Evolutionary conservation across 2,888 invertebrate species (phyloP).

Genomic region (Coelogynopora nodosa): DNA sequence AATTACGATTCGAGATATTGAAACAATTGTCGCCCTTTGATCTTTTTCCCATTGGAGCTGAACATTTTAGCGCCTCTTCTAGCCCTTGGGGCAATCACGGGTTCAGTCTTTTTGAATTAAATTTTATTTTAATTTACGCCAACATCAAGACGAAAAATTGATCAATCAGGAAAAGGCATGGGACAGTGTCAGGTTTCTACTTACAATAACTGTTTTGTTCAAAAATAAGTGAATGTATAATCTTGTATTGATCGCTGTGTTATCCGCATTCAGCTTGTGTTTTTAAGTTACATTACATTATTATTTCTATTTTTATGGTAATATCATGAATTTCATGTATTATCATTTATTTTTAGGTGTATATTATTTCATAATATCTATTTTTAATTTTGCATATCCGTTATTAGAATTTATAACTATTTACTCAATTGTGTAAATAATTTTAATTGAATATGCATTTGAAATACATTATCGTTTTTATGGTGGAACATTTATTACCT

Average conservation of each 20-base stretch:
- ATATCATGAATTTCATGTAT: background rate
- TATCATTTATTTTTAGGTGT: too few species aligned
- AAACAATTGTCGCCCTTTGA: background rate
- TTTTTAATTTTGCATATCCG: too few species aligned
- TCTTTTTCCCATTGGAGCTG: background rate
- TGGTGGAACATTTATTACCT: too few species aligned
- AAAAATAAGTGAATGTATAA: background rate
- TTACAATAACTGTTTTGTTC: background rate
- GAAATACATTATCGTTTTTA: too few species aligned
- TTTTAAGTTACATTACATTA: background rate
- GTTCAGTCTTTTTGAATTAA: conserved; percentile 20
- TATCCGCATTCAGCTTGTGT: background rate
- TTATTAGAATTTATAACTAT: too few species aligned
- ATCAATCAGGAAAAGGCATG: background rate
- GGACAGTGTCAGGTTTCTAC: background rate
- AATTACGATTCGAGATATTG: background rate
- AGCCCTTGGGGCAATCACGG: conserved; percentile 14
- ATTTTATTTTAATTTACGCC: background rate
- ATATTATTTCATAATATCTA: too few species aligned
- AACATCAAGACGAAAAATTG: background rate
- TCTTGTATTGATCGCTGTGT: background rate
- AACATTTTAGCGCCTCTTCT: background rate
- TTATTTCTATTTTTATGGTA: background rate
- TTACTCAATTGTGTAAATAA: too few species aligned
- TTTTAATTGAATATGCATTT: too few species aligned